Conservation (phyloP, 2,888 invertebrate genomes). For the Autographa gamma region DNA sequence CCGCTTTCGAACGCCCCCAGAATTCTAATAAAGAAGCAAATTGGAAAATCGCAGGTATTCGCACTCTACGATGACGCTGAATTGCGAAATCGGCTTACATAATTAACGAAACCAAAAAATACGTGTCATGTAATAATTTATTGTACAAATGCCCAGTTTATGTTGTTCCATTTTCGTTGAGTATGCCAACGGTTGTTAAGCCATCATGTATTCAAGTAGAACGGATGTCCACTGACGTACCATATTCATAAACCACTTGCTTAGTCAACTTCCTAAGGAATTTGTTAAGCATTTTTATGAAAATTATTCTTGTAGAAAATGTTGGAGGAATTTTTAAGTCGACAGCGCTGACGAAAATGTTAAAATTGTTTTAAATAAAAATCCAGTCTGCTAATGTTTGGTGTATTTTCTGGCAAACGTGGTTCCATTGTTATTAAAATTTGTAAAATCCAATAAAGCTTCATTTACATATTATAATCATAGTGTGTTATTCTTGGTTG, state of each 20-base stretch:
- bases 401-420: not conserved
- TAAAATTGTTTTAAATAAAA: slow-evolving; percentile 11
- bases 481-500: not conserved
- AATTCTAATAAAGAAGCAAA: slow-evolving; percentile 73
- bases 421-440: slow-evolving; percentile 5
- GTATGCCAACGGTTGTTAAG: slow-evolving; percentile 45
- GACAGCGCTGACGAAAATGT: slow-evolving; percentile 7
- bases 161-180: slow-evolving; percentile 53
- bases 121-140: slow-evolving; percentile 53
- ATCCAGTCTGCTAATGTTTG: slow-evolving; percentile 5
- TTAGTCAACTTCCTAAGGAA: slow-evolving; percentile 31
- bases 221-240: slow-evolving; percentile 52
- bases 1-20: slow-evolving; percentile 65
- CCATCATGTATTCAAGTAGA: slow-evolving; percentile 56
- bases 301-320: slow-evolving; percentile 38
- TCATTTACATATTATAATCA: not conserved
- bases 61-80: slow-evolving; percentile 45
- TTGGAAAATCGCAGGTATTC: slow-evolving; percentile 71
- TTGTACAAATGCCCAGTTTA: slow-evolving; percentile 50
- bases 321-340: slow-evolving; percentile 21
- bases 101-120: slow-evolving; percentile 46
- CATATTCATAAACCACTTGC: slow-evolving; percentile 52
- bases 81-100: slow-evolving; percentile 38
- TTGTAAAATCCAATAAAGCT: not conserved
- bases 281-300: slow-evolving; percentile 46